Conservation (phyloP, 2,888 invertebrate species). For the Lycia hirtaria region DNA sequence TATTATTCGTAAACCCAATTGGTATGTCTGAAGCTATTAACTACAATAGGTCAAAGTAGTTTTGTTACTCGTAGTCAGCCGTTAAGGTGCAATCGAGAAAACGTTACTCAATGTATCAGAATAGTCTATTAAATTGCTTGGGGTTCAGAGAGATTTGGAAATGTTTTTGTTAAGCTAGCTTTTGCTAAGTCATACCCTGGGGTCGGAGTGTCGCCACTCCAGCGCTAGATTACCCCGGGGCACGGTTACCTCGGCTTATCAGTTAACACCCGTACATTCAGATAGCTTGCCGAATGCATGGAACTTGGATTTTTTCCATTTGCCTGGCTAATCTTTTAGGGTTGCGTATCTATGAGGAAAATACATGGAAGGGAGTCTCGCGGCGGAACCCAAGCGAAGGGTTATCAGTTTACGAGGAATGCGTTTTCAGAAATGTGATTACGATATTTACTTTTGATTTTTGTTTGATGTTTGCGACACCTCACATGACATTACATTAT, state of each 20-base stretch:
- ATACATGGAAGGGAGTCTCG: slow-evolving; percentile 35
- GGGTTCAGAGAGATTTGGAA: slow-evolving; percentile 24
- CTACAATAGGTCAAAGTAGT: neutral
- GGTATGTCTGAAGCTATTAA: neutral
- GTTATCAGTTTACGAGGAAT: slow-evolving; percentile 15
- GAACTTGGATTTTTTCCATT: slow-evolving; percentile 40
- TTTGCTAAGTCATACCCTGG: slow-evolving; percentile 44
- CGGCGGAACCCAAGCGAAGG: slow-evolving; percentile 26
- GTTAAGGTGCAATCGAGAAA: slow-evolving; percentile 1
- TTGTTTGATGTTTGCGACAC: slow-evolving; percentile 1
- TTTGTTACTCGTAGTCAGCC: neutral
- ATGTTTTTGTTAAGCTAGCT: slow-evolving; percentile 46
- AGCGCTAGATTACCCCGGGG: slow-evolving; percentile 57
- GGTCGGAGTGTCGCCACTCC: slow-evolving; percentile 49
- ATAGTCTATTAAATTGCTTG: slow-evolving; percentile 10
- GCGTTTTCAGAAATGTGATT: slow-evolving; percentile 9
- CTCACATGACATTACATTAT: too few relatives aligned
- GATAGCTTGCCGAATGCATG: slow-evolving; percentile 44
- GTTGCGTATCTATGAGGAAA: slow-evolving; percentile 43
- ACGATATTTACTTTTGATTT: neutral
- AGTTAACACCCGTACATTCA: slow-evolving; percentile 49
- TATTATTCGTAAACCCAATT: neutral
- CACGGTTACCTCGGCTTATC: slow-evolving; percentile 55
- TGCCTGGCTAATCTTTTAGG: slow-evolving; percentile 38
- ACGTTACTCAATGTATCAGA: neutral